phyloP scores from a whole-genome alignment of 1,140 invertebrate genomes.

The Andrena cerasifolii region DNA sequence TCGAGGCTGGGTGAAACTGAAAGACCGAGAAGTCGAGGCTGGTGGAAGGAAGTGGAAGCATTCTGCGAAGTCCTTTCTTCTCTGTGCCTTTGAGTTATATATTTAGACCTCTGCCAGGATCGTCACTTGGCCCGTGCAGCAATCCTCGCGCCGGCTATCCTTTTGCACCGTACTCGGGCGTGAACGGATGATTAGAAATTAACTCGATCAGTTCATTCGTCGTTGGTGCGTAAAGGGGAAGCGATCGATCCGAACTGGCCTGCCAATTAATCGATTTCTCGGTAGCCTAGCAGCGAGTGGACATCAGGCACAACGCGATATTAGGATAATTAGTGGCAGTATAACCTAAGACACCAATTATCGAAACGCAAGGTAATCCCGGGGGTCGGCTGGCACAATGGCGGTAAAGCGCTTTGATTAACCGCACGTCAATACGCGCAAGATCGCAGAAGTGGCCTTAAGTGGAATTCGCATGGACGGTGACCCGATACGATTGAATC shows the following conservation, averaged over 20 bases:
- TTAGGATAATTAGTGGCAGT: slow-evolving; percentile 42
- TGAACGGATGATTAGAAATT: too few species aligned
- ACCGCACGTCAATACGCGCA: slow-evolving; percentile 57
- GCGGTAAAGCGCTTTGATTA: slow-evolving; percentile 56
- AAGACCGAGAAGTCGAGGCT: too few species aligned
- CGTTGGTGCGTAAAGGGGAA: too few species aligned
- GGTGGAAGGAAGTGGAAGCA: too few species aligned
- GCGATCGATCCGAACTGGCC: too few species aligned
- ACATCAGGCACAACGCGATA: background rate
- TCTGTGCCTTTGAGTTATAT: background rate
- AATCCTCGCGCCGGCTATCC: too few species aligned
- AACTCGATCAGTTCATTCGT: too few species aligned
- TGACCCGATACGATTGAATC: slow-evolving; percentile 51
- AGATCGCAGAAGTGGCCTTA: slow-evolving; percentile 48
- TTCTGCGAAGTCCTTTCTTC: background rate
- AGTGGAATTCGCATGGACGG: slow-evolving; percentile 53
- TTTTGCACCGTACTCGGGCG: too few species aligned
- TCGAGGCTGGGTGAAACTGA: too few species aligned
- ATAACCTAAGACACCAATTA: slow-evolving; percentile 39
- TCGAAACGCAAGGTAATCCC: slow-evolving; percentile 52
- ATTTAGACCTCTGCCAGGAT: background rate
- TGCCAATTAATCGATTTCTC: slow-evolving; percentile 8
- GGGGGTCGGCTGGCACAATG: slow-evolving; percentile 38
- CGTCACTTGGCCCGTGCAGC: too few species aligned
- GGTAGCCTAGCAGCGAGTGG: background rate